Evolutionary conservation across 2,113 vertebrate species (phyloP).

Genomic region (Herpetotheres cachinnans): DNA sequence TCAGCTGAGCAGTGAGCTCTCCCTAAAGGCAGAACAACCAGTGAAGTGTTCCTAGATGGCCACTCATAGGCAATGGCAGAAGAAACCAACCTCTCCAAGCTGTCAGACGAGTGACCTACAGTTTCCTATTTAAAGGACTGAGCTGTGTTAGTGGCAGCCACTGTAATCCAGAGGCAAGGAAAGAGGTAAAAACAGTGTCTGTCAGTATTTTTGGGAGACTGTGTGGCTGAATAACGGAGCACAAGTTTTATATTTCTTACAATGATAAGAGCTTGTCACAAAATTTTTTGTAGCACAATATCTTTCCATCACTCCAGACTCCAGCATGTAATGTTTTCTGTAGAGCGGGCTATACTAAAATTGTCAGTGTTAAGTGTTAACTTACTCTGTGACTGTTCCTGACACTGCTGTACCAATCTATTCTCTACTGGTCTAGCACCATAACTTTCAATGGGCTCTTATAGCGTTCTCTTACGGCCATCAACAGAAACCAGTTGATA

Average conservation of each 20-base stretch:
- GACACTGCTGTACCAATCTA: background rate
- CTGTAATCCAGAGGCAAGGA: background rate
- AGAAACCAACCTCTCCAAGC: background rate
- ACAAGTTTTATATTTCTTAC: background rate
- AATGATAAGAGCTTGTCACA: background rate
- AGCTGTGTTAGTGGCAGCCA: background rate
- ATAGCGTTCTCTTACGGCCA: background rate
- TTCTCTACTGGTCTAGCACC: background rate
- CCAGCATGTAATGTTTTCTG: background rate
- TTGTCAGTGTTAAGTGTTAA: background rate
- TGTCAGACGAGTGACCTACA: background rate
- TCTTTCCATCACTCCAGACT: background rate
- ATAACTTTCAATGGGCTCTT: background rate
- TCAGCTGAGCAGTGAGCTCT: background rate
- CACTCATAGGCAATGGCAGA: background rate
- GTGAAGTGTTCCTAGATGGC: background rate
- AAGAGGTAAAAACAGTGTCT: background rate
- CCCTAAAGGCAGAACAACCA: background rate
- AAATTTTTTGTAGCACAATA: background rate
- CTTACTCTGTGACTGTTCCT: background rate
- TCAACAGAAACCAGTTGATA: background rate
- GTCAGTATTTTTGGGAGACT: background rate
- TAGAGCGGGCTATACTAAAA: background rate
- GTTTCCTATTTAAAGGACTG: background rate
- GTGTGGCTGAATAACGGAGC: background rate